These are phyloP conservation scores for Stomorhina lunata DNA, from an alignment of 2,888 invertebrate species.

Conservation along the genomic window DNA sequence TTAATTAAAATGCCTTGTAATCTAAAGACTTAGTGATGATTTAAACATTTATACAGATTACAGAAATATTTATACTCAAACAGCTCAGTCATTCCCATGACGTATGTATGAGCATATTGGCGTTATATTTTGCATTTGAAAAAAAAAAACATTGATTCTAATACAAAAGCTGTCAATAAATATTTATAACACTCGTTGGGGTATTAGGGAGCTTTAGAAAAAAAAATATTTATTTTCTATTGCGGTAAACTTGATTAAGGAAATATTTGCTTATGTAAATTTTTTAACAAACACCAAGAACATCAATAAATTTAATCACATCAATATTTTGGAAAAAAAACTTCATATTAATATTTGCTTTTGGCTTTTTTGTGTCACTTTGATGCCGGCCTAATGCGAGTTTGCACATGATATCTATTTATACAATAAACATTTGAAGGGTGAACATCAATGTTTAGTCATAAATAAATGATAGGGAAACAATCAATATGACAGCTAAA, in stretches of 20 bases:
- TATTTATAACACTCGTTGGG: too few species aligned
- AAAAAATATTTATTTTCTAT: too few species aligned
- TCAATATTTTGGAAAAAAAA: too few species aligned
- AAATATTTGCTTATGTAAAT: too few species aligned
- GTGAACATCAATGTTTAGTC: neutral
- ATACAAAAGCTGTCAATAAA: neutral
- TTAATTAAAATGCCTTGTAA: conserved; percentile 44
- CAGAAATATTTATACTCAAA: neutral
- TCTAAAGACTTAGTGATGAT: conserved; percentile 13
- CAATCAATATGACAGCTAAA: neutral
- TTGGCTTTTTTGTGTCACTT: too few species aligned
- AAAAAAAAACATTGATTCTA: neutral
- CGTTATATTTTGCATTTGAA: neutral
- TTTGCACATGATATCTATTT: neutral
- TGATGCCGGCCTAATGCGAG: neutral
- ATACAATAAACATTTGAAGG: neutral
- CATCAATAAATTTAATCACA: too few species aligned
- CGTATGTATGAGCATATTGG: neutral
- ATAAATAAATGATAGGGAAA: neutral
- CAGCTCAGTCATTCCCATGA: neutral
- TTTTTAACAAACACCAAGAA: too few species aligned
- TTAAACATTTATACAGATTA: conserved; percentile 22
- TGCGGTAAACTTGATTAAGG: too few species aligned
- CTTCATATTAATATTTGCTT: too few species aligned
- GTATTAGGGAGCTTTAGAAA: too few species aligned